These are phyloP conservation scores for Fringilla coelebs DNA, from an alignment of 2,797 vertebrate species.

Conservation along the genomic window DNA sequence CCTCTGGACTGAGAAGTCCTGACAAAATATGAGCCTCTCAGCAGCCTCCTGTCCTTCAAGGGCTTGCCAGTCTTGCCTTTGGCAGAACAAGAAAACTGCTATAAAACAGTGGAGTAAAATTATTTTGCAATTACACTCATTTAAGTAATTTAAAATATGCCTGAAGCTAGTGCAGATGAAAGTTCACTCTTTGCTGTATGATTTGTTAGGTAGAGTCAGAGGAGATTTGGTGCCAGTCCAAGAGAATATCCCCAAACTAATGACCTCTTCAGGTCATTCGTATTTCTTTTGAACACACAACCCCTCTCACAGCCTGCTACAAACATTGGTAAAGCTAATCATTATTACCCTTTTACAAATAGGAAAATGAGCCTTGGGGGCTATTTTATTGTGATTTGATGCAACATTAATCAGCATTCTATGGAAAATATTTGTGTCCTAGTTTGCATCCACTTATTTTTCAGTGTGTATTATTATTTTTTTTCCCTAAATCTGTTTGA, in stretches of 20 bases:
- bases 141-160: constrained; percentile 36
- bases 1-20: neutral
- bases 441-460: neutral
- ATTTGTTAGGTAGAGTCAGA: neutral
- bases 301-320: neutral
- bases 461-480: neutral
- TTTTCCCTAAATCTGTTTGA: neutral
- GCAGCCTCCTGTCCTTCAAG: neutral
- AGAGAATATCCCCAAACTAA: neutral
- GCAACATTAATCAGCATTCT: constrained; percentile 7
- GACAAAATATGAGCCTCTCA: neutral
- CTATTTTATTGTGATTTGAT: constrained; percentile 6
- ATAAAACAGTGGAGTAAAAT: constrained; percentile 26
- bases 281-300: neutral
- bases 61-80: neutral
- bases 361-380: constrained; percentile 1
- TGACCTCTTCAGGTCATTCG: neutral
- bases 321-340: neutral
- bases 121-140: neutral
- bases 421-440: neutral
- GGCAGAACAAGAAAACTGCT: neutral
- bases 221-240: neutral
- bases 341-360: neutral
- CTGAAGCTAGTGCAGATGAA: neutral
- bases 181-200: neutral